Conservation (phyloP, 2,113 vertebrate genomes). For the Pelvicachromis taeniatus region DNA sequence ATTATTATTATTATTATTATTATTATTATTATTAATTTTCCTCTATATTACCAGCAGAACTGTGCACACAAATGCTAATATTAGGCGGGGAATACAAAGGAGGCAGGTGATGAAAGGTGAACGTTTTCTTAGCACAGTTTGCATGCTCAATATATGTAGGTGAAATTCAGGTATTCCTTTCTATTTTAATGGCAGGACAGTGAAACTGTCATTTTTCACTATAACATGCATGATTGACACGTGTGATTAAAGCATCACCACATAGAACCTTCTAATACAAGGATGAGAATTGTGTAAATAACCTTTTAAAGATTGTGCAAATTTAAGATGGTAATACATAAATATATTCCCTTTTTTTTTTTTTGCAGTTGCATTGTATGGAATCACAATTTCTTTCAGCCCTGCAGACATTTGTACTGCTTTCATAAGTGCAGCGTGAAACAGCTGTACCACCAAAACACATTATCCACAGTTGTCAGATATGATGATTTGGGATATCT, state of each 20-base stretch:
- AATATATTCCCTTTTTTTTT: fast-evolving
- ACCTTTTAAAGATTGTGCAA: not conserved
- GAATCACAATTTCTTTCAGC: not conserved
- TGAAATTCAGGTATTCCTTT: not conserved
- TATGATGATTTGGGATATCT: not conserved
- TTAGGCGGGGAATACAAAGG: not conserved
- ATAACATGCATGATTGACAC: fast-evolving
- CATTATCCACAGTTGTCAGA: not conserved
- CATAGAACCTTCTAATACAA: not conserved
- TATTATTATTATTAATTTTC: not conserved
- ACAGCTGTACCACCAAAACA: not conserved
- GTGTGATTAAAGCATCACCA: not conserved
- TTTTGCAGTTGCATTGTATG: not conserved
- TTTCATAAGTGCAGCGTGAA: not conserved
- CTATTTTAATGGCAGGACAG: not conserved
- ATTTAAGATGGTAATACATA: not conserved
- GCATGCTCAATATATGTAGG: not conserved
- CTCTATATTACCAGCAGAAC: not conserved
- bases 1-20: too few species aligned
- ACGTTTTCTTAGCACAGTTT: not conserved
- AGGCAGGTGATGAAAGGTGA: not conserved
- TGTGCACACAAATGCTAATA: fast-evolving
- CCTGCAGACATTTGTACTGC: not conserved
- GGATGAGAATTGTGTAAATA: not conserved
- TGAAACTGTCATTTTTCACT: not conserved